A percentile compares a stretch with the other conserved stretches of the same genome.
Evolutionary conservation across 2,888 invertebrate species (phyloP).

Genomic region (Oxytorus armatus): DNA sequence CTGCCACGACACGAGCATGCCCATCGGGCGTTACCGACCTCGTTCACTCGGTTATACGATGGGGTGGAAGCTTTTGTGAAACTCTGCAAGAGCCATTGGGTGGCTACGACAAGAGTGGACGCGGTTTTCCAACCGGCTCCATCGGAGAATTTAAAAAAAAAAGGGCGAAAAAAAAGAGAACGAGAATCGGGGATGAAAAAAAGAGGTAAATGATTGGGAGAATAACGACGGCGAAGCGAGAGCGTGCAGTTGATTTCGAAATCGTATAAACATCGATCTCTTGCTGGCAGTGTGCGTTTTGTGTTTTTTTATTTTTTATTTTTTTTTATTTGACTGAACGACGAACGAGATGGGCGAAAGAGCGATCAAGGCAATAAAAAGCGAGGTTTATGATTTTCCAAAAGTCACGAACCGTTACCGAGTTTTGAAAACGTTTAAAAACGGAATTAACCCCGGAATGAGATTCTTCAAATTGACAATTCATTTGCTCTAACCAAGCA

Average conservation of each 20-base stretch:
- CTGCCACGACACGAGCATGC: slow-evolving; percentile 59
- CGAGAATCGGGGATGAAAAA: slow-evolving; percentile 21
- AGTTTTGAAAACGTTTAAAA: too few species aligned
- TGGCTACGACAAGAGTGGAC: slow-evolving; percentile 28
- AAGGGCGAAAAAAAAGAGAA: slow-evolving; percentile 18
- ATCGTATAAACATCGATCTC: slow-evolving; percentile 47
- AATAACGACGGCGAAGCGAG: slow-evolving; percentile 14
- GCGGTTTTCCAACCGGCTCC: slow-evolving; percentile 34
- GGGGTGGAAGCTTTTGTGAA: too few species aligned
- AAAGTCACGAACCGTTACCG: too few species aligned
- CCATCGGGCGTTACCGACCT: slow-evolving; percentile 34
- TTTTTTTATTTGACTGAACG: too few species aligned
- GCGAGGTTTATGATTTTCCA: too few species aligned
- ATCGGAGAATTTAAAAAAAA: slow-evolving; percentile 22
- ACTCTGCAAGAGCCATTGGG: slow-evolving; percentile 33
- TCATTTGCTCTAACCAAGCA: too few species aligned
- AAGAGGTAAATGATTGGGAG: slow-evolving; percentile 6
- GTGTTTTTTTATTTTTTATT: too few species aligned
- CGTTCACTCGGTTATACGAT: slow-evolving; percentile 52
- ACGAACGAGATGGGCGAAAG: too few species aligned
- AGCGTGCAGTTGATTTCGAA: slow-evolving; percentile 27
- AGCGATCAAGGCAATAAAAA: too few species aligned
- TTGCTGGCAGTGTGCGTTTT: background rate
- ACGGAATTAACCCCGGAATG: too few species aligned
- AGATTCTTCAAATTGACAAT: too few species aligned